phyloP scores from a whole-genome alignment of 2,888 invertebrate species.

The Latrodectus hesperus region DNA sequence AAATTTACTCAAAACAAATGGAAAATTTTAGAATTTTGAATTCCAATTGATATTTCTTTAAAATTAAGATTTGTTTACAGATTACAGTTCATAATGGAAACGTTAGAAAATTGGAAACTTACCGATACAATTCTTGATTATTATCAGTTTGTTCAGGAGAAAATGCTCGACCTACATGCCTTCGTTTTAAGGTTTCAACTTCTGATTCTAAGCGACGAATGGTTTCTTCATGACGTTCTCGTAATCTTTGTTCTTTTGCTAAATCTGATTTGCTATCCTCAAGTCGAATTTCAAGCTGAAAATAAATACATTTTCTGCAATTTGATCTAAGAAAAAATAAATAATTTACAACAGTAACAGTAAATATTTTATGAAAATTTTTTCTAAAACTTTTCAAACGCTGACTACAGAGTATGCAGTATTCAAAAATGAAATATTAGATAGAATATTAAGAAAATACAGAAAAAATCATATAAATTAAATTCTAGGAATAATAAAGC shows the following conservation, averaged over 20 bases:
- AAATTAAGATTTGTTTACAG: not conserved
- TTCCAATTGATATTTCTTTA: not conserved
- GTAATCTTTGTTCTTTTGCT: slow-evolving; percentile 85
- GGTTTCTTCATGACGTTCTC: slow-evolving; percentile 87
- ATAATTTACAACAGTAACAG: too few relatives aligned
- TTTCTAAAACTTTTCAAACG: too few relatives aligned
- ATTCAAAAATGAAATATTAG: too few relatives aligned
- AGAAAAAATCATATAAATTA: too few relatives aligned
- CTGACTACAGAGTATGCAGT: too few relatives aligned
- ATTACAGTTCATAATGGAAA: not conserved
- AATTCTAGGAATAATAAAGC: too few relatives aligned
- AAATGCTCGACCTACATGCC: slow-evolving; percentile 60
- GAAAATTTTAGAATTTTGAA: too few relatives aligned
- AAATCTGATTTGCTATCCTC: slow-evolving; percentile 91
- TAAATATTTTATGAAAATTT: too few relatives aligned
- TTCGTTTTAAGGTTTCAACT: slow-evolving; percentile 77
- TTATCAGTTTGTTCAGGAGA: slow-evolving; percentile 74
- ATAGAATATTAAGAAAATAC: too few relatives aligned
- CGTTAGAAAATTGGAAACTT: slow-evolving; percentile 3
- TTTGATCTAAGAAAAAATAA: too few relatives aligned
- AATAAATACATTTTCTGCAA: too few relatives aligned
- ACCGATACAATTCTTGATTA: slow-evolving; percentile 77
- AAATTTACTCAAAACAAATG: too few relatives aligned
- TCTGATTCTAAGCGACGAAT: slow-evolving; percentile 83
- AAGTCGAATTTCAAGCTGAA: slow-evolving; percentile 84